Base-by-base conservation (phyloP, 92 coral and sea anemone genomes). In the Parazoanthus atlanticus region DNA sequence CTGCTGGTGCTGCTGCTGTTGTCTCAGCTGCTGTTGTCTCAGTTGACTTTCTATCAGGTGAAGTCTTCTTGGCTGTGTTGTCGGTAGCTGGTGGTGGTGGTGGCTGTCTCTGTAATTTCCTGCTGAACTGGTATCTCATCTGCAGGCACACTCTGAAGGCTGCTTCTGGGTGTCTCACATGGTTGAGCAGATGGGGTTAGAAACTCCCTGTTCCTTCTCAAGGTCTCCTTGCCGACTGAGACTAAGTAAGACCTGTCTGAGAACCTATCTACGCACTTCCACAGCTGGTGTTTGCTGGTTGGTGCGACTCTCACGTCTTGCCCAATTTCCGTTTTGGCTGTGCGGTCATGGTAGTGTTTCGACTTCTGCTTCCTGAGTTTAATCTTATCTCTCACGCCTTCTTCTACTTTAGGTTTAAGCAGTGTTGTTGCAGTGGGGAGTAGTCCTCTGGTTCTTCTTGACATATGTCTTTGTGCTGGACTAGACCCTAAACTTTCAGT, bases 181-280 rank as follows among this genome's bases (percentile, higher is more conserved):
- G 88, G 76, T 70, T 41, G 40, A 65, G 79, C 80, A 70, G 88
- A 28, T 74, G 82, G 82, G 49, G 76, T 88, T 16, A 88, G 71
- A 43, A 88, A 80, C 87, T 88, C 40, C 69, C 38, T 36, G 1
- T 36, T 36, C 38, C 38, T 36, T 36, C 38, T 36, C 0, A 36
- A 36, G 38, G 38, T 1, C 38, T 34, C 38, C 38, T 34, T 34
- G 38, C 38, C 38, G 38, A 34, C 38, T 34, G 38, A 34, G 38
- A 34, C 38, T 36, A 0, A 36, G 38, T 36, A 36, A 36, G 38
- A 36, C 38, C 38, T 36, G 4, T 36, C 38, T 0, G 38, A 36
- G 38, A 36, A 1, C 1, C 4, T 36, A 0, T 36, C 0, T 36
- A 36, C 38, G 38, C 38, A 36, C 38, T 36, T 36, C 38, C 38